Percentiles rank a stretch among this genome's conserved stretches.
These are phyloP conservation scores for Cygnus olor DNA, from an alignment of 2,797 vertebrate species.

Conservation along the genomic window DNA sequence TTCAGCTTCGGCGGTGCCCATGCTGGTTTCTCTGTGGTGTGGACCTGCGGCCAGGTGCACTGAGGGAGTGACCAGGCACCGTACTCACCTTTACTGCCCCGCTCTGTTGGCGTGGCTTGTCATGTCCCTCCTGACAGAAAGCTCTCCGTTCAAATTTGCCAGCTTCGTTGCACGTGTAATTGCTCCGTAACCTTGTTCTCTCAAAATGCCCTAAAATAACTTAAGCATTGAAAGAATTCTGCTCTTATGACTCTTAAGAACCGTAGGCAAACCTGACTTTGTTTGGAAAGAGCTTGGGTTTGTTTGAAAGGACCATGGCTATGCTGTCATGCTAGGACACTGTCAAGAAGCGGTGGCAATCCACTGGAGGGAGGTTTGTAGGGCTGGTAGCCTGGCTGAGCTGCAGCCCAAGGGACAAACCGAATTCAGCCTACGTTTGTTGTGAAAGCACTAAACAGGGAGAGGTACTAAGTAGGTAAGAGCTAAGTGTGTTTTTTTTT, in stretches of 20 bases:
- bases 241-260: neutral
- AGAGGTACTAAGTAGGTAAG: neutral
- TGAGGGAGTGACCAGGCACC: neutral
- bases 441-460: neutral
- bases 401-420: neutral
- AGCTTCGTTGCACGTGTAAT: neutral
- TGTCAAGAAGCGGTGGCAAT: neutral
- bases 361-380: neutral
- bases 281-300: neutral
- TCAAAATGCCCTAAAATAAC: neutral
- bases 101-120: neutral
- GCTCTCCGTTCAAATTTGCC: neutral
- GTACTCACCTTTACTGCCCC: neutral
- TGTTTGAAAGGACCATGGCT: too few relatives aligned
- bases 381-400: neutral
- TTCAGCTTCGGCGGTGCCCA: neutral
- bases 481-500: neutral
- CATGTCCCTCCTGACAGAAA: neutral
- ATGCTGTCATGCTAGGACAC: neutral
- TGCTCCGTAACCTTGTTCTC: neutral
- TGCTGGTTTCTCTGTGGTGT: neutral
- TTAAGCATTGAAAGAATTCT: neutral
- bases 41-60: neutral
- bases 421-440: neutral
- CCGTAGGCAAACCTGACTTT: neutral